Percentiles rank a stretch among this genome's conserved stretches.
phyloP scores from a whole-genome alignment of 2,888 invertebrate species.

The Mimas tiliae region DNA sequence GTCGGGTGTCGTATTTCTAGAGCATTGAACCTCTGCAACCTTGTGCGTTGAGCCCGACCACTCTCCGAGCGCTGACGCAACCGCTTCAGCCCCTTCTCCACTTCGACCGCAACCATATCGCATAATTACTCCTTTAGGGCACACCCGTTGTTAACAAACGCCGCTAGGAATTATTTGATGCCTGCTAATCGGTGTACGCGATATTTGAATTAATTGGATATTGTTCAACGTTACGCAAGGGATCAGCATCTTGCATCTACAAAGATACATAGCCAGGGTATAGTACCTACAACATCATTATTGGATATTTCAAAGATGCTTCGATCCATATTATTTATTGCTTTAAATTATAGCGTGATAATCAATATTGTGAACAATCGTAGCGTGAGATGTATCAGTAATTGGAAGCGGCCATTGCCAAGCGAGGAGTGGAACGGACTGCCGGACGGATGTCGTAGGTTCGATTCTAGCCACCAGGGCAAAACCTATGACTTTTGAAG shows the following conservation, averaged over 20 bases:
- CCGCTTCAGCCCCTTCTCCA: constrained; percentile 78
- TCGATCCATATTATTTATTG: background rate
- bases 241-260: constrained; percentile 32
- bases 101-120: constrained; percentile 67
- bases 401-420: too few species aligned
- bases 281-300: background rate
- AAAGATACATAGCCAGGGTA: background rate
- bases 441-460: too few species aligned
- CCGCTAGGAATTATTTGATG: constrained; percentile 69
- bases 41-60: constrained; percentile 82
- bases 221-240: constrained; percentile 63
- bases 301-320: background rate
- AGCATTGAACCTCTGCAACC: constrained; percentile 84
- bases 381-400: background rate
- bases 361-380: background rate
- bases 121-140: constrained; percentile 82
- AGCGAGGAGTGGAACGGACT: too few species aligned
- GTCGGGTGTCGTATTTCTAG: constrained; percentile 83
- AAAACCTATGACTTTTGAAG: too few species aligned
- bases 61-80: constrained; percentile 81
- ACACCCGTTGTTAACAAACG: constrained; percentile 70
- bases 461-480: too few species aligned
- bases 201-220: constrained; percentile 75
- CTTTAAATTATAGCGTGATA: background rate
- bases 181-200: constrained; percentile 70